phyloP scores from a whole-genome alignment of 2,888 invertebrate species.

The Pemphredon lugubris region DNA sequence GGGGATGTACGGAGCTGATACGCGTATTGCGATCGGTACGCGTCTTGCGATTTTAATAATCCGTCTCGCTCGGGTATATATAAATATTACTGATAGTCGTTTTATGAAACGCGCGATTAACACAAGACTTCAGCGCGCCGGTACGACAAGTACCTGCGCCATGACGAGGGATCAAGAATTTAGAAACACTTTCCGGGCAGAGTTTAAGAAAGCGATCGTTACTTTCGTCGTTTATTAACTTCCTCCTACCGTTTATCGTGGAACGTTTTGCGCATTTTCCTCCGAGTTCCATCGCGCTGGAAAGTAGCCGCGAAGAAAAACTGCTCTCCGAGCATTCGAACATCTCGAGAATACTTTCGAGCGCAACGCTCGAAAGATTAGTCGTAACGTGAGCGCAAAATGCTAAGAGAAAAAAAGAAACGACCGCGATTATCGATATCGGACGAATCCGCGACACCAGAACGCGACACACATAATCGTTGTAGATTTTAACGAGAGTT shows the following conservation, averaged over 20 bases:
- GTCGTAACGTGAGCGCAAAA: too few relatives aligned
- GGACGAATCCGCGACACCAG: too few relatives aligned
- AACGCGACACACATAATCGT: too few relatives aligned
- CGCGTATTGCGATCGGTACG: too few relatives aligned
- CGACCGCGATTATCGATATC: conserved; percentile 2
- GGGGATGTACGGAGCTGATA: too few relatives aligned
- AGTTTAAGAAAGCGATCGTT: background rate
- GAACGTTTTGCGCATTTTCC: background rate
- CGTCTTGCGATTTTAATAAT: conserved; percentile 3
- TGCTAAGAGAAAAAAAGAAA: too few relatives aligned
- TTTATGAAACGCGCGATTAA: conserved; percentile 6
- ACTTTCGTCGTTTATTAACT: background rate
- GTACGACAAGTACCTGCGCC: conserved; percentile 9
- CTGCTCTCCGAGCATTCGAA: too few relatives aligned
- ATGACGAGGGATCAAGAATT: conserved; percentile 30
- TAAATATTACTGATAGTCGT: conserved; percentile 10
- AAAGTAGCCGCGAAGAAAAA: too few relatives aligned
- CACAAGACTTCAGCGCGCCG: conserved; percentile 44
- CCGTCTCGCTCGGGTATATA: background rate
- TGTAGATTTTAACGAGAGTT: conserved; percentile 16
- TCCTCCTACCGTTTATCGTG: background rate
- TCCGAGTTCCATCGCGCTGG: background rate
- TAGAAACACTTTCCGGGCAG: conserved; percentile 8
- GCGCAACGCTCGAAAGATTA: too few relatives aligned
- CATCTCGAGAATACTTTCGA: too few relatives aligned